A percentile compares a stretch with the other conserved stretches of the same genome.
Conservation (phyloP, 2,797 vertebrate genomes). For the Monodelphis domestica region DNA sequence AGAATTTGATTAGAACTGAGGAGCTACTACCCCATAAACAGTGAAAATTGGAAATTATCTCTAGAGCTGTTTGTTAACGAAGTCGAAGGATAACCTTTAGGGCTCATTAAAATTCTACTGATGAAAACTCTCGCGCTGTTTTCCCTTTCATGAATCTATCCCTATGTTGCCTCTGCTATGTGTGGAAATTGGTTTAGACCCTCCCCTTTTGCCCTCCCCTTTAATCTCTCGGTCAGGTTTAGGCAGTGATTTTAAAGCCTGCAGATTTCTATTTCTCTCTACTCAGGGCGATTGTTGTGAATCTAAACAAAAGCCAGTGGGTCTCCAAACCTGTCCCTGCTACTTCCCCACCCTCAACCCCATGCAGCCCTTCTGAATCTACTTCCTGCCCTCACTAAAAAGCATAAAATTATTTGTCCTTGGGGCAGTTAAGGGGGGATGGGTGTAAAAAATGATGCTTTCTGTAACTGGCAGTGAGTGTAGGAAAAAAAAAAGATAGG, state of each 20-base stretch:
- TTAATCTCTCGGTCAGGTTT: constrained; percentile 71
- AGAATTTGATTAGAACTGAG: constrained; percentile 46
- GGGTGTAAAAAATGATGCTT: background rate
- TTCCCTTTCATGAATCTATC: constrained; percentile 29
- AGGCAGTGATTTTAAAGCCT: constrained; percentile 72
- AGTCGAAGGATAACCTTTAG: constrained; percentile 78
- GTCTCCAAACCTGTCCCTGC: constrained; percentile 36
- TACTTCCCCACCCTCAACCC: background rate
- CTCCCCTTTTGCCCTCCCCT: constrained; percentile 61
- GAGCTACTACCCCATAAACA: constrained; percentile 44
- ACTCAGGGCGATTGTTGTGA: constrained; percentile 53
- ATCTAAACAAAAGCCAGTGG: constrained; percentile 56
- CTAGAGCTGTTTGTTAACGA: constrained; percentile 70
- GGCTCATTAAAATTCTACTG: constrained; percentile 76
- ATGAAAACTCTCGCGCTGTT: background rate
- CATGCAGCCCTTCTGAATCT: constrained; percentile 27
- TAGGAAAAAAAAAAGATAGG: constrained; percentile 14
- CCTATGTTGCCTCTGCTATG: constrained; percentile 38
- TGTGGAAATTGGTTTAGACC: constrained; percentile 47
- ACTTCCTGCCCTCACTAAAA: constrained; percentile 8
- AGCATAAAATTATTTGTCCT: constrained; percentile 33
- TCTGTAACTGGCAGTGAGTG: constrained; percentile 36
- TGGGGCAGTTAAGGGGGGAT: constrained; percentile 10
- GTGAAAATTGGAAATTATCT: constrained; percentile 62
- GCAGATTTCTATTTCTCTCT: constrained; percentile 66